phyloP scores from a whole-genome alignment of 2,113 vertebrate species.

The Sander vitreus region DNA sequence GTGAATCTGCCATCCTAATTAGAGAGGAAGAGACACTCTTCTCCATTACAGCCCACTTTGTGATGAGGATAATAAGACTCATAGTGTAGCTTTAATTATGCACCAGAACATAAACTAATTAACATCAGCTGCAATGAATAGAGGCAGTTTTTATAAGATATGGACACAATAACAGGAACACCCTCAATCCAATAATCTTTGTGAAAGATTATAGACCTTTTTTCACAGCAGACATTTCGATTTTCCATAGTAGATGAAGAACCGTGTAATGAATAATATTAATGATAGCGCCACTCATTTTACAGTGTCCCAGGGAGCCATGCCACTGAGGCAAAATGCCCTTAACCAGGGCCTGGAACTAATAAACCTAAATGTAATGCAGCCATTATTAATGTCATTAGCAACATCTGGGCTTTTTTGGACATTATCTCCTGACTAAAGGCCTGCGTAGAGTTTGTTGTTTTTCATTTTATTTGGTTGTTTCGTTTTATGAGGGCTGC shows the following conservation, averaged over 20 bases:
- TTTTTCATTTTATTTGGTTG: not conserved
- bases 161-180: not conserved
- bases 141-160: not conserved
- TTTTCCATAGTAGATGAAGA: too few relatives aligned
- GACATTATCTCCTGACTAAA: not conserved
- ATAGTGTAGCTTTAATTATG: slow-evolving; percentile 9
- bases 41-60: slow-evolving; percentile 19
- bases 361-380: not conserved
- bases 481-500: too few relatives aligned
- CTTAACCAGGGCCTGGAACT: too few relatives aligned
- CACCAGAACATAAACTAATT: slow-evolving; percentile 5
- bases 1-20: slow-evolving; percentile 21
- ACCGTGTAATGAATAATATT: too few relatives aligned
- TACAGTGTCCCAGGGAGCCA: too few relatives aligned
- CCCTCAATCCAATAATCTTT: not conserved
- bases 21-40: slow-evolving; percentile 16
- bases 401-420: not conserved
- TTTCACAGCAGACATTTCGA: not conserved
- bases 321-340: too few relatives aligned
- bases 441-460: not conserved
- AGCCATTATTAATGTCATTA: not conserved
- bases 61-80: slow-evolving; percentile 14
- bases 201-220: not conserved
- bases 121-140: not conserved
- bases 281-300: too few relatives aligned